Percentiles rank a stretch among this genome's conserved stretches.
These are phyloP conservation scores for Falco biarmicus DNA, from an alignment of 2,797 vertebrate genomes.

Conservation along the genomic window DNA sequence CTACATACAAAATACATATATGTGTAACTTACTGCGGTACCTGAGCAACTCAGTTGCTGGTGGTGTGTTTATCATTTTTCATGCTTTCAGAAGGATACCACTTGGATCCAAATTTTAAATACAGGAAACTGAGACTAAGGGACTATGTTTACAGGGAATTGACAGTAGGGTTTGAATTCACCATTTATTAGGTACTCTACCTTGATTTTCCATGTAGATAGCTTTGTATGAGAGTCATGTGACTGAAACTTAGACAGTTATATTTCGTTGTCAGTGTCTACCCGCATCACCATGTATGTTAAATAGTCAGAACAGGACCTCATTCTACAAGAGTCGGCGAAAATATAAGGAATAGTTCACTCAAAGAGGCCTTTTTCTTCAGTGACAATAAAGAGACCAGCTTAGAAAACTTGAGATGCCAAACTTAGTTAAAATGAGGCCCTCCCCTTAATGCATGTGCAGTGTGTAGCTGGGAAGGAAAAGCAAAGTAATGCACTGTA, in stretches of 20 bases:
- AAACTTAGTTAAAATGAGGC: background rate
- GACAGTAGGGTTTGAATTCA: background rate
- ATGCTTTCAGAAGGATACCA: background rate
- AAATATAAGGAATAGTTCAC: background rate
- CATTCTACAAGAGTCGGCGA: background rate
- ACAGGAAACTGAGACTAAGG: background rate
- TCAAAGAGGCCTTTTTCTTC: background rate
- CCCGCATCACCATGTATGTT: background rate
- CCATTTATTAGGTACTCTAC: background rate
- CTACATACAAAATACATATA: background rate
- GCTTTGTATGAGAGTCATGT: background rate
- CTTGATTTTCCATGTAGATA: background rate
- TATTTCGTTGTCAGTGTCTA: background rate
- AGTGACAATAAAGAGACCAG: background rate
- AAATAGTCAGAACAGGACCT: background rate
- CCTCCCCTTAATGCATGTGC: background rate
- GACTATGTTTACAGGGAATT: background rate
- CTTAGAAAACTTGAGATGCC: background rate
- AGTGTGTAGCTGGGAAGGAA: background rate
- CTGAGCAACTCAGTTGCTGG: background rate
- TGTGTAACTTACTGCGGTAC: background rate
- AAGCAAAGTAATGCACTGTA: background rate
- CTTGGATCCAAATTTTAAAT: background rate
- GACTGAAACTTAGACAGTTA: background rate
- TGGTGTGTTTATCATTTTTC: background rate